phyloP scores from a whole-genome alignment of 1,140 invertebrate species.

The Macrostomum lignano region DNA sequence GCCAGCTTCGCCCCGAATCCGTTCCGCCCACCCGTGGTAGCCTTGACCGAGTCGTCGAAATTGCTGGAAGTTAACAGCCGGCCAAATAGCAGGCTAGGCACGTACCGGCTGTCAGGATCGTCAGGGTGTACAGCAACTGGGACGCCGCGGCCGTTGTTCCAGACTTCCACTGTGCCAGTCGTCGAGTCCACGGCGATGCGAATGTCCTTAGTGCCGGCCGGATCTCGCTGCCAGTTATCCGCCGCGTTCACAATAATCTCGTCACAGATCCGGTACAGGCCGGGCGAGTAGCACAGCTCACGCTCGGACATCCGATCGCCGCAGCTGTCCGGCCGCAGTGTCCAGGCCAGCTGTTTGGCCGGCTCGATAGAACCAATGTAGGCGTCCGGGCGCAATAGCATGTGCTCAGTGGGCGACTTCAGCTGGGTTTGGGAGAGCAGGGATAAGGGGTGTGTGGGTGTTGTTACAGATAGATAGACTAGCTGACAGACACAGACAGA shows the following conservation, averaged over 20 bases:
- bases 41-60: slow-evolving; percentile 89
- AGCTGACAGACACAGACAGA: no score
- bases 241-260: slow-evolving; percentile 96
- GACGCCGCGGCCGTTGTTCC: slow-evolving; percentile 92
- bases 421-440: no score
- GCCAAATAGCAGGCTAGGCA: slow-evolving; percentile 96
- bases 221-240: slow-evolving; percentile 88
- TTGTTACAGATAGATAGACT: no score
- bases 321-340: slow-evolving; percentile 71
- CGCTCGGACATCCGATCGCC: slow-evolving; percentile 47
- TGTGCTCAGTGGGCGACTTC: slow-evolving; percentile 87
- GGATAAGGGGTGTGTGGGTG: no score
- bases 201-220: slow-evolving; percentile 64
- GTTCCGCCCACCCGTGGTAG: slow-evolving; percentile 59
- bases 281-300: slow-evolving; percentile 75
- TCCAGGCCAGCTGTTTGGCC: slow-evolving; percentile 45
- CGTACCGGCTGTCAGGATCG: slow-evolving; percentile 89
- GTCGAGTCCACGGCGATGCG: no score
- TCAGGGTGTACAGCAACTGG: slow-evolving; percentile 73
- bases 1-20: slow-evolving; percentile 96
- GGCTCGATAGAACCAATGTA: slow-evolving; percentile 89
- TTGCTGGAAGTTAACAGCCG: slow-evolving; percentile 92
- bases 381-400: slow-evolving; percentile 79
- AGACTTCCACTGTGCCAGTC: slow-evolving; percentile 62
- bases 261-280: slow-evolving; percentile 97